phyloP scores from a whole-genome alignment of 2,888 invertebrate species.

The Cordylochernes scorpioides region DNA sequence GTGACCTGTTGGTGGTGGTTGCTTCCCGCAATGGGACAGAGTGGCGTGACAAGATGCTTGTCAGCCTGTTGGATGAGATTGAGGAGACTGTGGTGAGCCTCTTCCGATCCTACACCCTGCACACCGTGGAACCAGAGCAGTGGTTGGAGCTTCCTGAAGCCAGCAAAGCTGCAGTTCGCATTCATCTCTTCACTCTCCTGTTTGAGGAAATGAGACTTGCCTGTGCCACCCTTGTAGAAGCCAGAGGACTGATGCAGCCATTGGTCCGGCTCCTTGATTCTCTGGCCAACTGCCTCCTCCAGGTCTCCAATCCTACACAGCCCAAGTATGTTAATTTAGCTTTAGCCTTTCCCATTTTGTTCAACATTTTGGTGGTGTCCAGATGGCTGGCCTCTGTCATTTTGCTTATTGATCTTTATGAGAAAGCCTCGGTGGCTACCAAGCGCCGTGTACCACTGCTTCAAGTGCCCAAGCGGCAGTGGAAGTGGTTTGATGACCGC shows the following conservation, averaged over 20 bases:
- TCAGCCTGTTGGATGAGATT: constrained; percentile 24
- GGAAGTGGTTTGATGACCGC: constrained; percentile 63
- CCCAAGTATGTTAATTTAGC: constrained; percentile 22
- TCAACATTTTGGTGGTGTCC: background rate
- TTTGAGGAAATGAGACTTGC: constrained; percentile 42
- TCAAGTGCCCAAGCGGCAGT: constrained; percentile 25
- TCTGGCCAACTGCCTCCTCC: constrained; percentile 18
- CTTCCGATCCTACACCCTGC: no score
- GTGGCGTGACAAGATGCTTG: constrained; percentile 34
- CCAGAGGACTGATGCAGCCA: constrained; percentile 19
- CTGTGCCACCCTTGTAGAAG: constrained; percentile 32
- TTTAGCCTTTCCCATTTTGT: no score
- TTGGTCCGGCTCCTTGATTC: constrained; percentile 21
- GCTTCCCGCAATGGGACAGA: constrained; percentile 38
- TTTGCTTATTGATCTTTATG: constrained; percentile 43
- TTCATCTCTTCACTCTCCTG: constrained; percentile 40
- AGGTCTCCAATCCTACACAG: constrained; percentile 17
- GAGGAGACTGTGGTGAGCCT: no score
- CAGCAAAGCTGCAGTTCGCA: constrained; percentile 28
- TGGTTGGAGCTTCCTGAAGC: constrained; percentile 18
- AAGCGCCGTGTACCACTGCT: constrained; percentile 37
- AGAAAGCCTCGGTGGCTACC: constrained; percentile 41
- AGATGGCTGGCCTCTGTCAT: constrained; percentile 49
- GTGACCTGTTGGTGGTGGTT: constrained; percentile 44
- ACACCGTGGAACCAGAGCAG: no score